Conservation (phyloP, 2,797 vertebrate genomes). For the Halcyon badia region DNA sequence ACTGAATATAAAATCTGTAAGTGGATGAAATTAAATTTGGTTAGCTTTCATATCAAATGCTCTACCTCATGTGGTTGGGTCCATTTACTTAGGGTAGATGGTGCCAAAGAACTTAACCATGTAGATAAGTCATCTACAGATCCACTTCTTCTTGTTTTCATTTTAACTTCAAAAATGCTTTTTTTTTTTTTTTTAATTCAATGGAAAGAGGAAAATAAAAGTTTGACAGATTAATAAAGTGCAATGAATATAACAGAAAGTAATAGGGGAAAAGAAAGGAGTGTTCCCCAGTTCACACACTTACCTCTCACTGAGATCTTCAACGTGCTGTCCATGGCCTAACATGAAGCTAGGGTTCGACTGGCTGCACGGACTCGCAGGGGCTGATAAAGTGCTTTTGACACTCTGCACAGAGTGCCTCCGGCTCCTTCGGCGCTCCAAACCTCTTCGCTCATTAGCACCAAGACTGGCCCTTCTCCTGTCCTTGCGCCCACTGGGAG, state of each 20-base stretch:
- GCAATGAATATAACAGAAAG: background rate
- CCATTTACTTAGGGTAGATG: background rate
- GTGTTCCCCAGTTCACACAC: background rate
- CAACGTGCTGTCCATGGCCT: constrained; percentile 79
- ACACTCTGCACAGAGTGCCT: constrained; percentile 90
- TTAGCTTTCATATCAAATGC: background rate
- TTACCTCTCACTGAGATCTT: constrained; percentile 92
- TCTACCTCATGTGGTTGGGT: background rate
- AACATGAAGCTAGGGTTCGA: constrained; percentile 73
- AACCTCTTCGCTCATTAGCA: constrained; percentile 82
- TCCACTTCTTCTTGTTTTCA: background rate
- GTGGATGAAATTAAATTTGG: background rate
- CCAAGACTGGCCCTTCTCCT: constrained; percentile 89
- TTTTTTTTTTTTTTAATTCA: background rate
- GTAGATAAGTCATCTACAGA: background rate
- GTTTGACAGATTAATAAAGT: background rate
- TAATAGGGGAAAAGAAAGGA: background rate
- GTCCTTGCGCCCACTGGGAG: constrained; percentile 85
- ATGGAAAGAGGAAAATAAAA: background rate
- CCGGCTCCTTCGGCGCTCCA: constrained; percentile 92
- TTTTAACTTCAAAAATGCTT: background rate
- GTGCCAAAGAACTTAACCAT: background rate
- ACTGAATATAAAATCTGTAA: background rate
- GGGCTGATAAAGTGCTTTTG: constrained; percentile 86
- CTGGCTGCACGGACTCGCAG: constrained; percentile 85